These are phyloP conservation scores for Brachystomella parvula DNA, from an alignment of 1,140 invertebrate genomes.

Conservation along the genomic window DNA sequence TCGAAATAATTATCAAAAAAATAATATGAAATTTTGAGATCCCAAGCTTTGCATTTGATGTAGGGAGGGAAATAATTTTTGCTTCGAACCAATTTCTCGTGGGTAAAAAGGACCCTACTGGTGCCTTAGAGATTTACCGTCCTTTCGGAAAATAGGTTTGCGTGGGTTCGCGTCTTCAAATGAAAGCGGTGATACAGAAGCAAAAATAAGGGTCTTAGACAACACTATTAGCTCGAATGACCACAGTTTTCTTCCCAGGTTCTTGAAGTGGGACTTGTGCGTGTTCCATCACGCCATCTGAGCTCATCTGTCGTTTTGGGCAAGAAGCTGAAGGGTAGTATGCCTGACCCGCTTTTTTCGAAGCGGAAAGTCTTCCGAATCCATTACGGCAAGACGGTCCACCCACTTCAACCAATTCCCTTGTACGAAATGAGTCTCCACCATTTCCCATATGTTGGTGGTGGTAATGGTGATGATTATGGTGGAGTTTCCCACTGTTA, in stretches of 20 bases:
- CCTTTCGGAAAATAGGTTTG: no score
- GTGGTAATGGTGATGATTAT: conserved; percentile 14
- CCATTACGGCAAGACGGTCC: conserved; percentile 9
- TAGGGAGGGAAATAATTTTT: no score
- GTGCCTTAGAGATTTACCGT: no score
- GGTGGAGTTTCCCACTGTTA: neutral
- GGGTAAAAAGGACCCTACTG: no score
- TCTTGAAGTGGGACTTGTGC: neutral
- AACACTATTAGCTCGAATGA: conserved; percentile 36
- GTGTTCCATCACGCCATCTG: conserved; percentile 20
- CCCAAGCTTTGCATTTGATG: neutral
- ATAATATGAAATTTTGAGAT: neutral
- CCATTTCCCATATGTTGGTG: conserved; percentile 20
- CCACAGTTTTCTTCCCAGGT: conserved; percentile 22
- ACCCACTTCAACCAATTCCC: conserved; percentile 20
- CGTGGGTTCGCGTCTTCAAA: no score
- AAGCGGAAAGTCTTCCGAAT: conserved; percentile 11
- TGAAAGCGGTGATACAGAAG: neutral
- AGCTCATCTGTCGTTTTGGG: conserved; percentile 30
- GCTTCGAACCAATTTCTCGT: no score
- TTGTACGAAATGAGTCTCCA: conserved; percentile 9
- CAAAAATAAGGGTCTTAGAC: conserved; percentile 27
- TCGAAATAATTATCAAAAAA: no score
- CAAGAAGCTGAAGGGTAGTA: conserved; percentile 24
- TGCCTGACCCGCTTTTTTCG: neutral